Evolutionary conservation across 2,888 invertebrate species (phyloP).

Genomic region (Caenorhabditis afra): DNA sequence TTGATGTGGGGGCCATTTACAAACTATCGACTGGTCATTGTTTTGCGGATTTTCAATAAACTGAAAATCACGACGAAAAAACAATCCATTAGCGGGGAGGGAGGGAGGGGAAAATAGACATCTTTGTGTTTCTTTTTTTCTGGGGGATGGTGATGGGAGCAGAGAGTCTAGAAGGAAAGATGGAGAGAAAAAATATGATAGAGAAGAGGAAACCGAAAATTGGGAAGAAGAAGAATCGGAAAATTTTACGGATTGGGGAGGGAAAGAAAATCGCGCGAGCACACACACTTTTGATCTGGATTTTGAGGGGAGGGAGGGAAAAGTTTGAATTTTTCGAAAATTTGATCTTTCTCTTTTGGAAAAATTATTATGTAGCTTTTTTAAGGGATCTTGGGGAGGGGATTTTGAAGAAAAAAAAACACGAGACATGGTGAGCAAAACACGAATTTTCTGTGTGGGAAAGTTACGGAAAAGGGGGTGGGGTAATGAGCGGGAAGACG

Average conservation of each 20-base stretch:
- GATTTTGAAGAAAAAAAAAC: conserved; percentile 9
- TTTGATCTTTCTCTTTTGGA: too few species aligned
- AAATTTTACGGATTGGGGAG: neutral
- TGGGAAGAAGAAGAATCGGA: neutral
- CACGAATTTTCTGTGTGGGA: conserved; percentile 34
- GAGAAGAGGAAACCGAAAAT: neutral
- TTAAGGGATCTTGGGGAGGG: neutral
- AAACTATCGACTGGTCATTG: conserved; percentile 8
- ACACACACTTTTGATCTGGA: conserved; percentile 3
- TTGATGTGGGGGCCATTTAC: conserved; percentile 12
- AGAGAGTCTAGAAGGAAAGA: neutral
- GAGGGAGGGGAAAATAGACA: conserved; percentile 1
- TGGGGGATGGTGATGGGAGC: neutral
- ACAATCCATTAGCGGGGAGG: too few species aligned
- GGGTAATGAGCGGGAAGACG: conserved; percentile 2
- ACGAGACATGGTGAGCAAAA: conserved; percentile 59
- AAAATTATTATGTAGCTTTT: conserved; percentile 1
- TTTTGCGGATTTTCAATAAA: neutral
- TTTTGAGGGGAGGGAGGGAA: neutral
- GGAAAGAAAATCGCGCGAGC: conserved; percentile 1
- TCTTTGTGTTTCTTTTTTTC: neutral
- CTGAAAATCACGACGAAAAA: conserved; percentile 4
- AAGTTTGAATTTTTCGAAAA: too few species aligned
- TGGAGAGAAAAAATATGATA: neutral
- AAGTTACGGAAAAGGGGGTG: neutral